Evolutionary conservation across 2,888 invertebrate genomes (phyloP), one percentile per base, ranked within the genome.

Genomic region (Falcaria lacertinaria): DNA sequence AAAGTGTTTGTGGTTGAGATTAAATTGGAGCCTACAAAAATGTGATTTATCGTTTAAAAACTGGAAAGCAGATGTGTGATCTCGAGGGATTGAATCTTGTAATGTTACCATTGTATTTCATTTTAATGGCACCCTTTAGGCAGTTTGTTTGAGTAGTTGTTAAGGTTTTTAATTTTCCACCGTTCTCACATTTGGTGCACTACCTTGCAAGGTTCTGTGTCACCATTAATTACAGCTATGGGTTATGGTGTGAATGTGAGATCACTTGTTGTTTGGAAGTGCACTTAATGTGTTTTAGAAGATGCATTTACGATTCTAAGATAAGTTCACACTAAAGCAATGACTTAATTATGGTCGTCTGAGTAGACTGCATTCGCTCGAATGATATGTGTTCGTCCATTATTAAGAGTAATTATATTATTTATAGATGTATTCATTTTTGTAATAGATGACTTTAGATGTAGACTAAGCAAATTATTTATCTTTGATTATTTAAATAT

Each of bases 361-460:
- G 68, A 71, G 79, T 86, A 87, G 87, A 89, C 89, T 88, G 87
- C 85, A 87, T 86, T 88, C 85, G 70, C 74, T 84, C 69, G 84
- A 88, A 86, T 86, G 84, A 81, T 75, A 81, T 84, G 85, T 89
- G 89, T 89, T 89, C 88, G 88, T 89, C 89, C 88, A 88, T 82
- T 84, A 69, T 74, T 74, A 77, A 81, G 74, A 74, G 67, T 73
- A 76, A 69, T 72, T 69, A 75, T 74, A 80, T 83, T 73, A 77
- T 81, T 78, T 82, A 77, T 81, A 81, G 73, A 60, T 70, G 64
- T 81, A 80, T 80, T 77, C 67, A 69, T 81, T 84, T 80, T 73
- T 80, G 70, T 78, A 71, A 61, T 82, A 79, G 75, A 57, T 62
- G 57, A 61, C 50, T 60, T 60, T 74, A 74, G 70, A 46, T 47